Base-by-base conservation (phyloP, 2,888 invertebrate species). In the Reticulitermes lucifugus region DNA sequence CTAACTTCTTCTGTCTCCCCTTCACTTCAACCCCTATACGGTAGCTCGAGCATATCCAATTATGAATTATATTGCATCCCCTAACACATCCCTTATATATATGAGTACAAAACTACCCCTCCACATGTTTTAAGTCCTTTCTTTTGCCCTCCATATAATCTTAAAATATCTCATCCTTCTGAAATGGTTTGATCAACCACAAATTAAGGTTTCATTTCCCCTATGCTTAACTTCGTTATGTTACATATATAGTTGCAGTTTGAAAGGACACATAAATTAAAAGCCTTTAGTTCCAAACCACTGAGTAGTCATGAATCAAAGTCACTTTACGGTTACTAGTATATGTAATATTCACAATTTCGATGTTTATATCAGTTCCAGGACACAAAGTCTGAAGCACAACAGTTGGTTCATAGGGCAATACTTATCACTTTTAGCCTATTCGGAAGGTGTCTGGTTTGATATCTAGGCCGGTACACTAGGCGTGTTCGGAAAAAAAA, bases 21-120 rank as follows among this genome's bases (percentile, higher is more conserved):
- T 73, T 2, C 41, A 73, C 73, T 41, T 41, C 77, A 10, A 41
- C 77, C 41, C 46, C 73, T 21, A 41, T 35, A 60, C 81, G 46
- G 70, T 65, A 81, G 43, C 70, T 70, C 81, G 46, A 70, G 81
- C 81, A 43, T 81, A 81, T 81, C 81, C 81, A 81, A 81, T 81
- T 81, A 81, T 81, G 81, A 81, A 81, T 65, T 70, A 81, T 70
- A 43, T 46, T 55, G 22, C 43, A 70, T 70, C 46, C 81, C 81
- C 81, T 59, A 65, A 60, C 35, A 41, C 46, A 46, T 70, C 65
- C 41, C 81, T 70, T 70, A 65, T 70, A 77, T 77, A 46, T 77
- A 12, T 43, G 77, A 46, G 77, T n/a, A 77, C n/a, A 46, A 21
- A 77, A 46, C 43, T 46, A 77, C 77, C 77, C 77, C 46, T 77